Evolutionary conservation across 2,113 vertebrate genomes (phyloP), one percentile per base, ranked within the genome.

Genomic region (Cololabis saira): DNA sequence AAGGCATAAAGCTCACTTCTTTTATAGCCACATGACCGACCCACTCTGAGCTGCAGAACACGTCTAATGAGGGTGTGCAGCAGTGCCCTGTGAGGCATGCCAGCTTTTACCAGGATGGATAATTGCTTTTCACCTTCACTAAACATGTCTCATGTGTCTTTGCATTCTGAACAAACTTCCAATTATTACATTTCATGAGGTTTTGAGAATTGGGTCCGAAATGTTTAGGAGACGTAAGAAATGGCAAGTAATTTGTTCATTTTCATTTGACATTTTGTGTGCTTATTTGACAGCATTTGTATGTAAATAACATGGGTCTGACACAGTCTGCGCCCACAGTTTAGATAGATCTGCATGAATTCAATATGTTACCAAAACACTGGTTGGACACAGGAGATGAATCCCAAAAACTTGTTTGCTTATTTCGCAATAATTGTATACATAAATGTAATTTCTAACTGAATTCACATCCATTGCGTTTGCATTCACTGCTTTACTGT

Each of bases 91-190:
- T 82, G 86, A 86, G 74, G 81, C 81, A 84, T 74, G 82, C 65
- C 83, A 87, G 79, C 71, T 86, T 91, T 88, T 88, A 89, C 76
- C 84, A 87, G 78, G 72, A 67, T 65, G 68, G 61, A 65, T 90
- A 92, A 92, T 90, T 90, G 86, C 78, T 86, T 76, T 67, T 87
- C 89, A 92, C 88, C 87, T 85, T 90, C 87, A 44, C 76, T 80
- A 81, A 91, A 87, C 76, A 64, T 33, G 66, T 81, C 76, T 83
- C 64, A 71, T 76, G 75, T 87, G 71, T 86, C 85, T 74, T 74
- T 67, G 59, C 79, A 14, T 76, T 85, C 67, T 59, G 67, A 67
- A 49, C 2, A 1, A 9, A 56, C 63, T 61, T 79, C 56, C 86
- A 82, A 87, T 89, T 88, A 78, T 88, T 78, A 58, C 81, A 83